Evolutionary conservation across 2,888 invertebrate species (phyloP), one percentile per base, ranked within the genome.

Genomic region (Chrysina gloriosa): DNA sequence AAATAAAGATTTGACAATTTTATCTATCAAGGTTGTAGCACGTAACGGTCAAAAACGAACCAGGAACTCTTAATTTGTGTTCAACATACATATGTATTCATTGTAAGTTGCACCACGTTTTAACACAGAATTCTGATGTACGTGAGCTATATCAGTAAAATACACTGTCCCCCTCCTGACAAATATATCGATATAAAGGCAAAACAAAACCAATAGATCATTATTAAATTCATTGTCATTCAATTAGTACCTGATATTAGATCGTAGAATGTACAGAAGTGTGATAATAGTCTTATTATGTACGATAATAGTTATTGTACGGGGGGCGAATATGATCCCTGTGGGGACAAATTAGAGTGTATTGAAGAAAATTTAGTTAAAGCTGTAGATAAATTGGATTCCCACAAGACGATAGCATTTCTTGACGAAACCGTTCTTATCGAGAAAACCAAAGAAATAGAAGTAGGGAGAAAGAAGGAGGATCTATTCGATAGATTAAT

Each of bases 401-500:
- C 72, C 14, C 82, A 83, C 71, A 77, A 80, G 54, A 80, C 81
- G 3, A 71, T 86, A 29, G 76, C 82, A 19, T 70, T 86, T 31
- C 79, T 85, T 67, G 85, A 84, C 67, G 86, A 79, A 39, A 72
- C 74, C 11, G 70, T 82, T 2, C 72, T 76, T 9, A 45, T 83
- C 2, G 78, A 77, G 67, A 84, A 84, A 75, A 83, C 83, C 42
- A 74, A 77, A 36, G 82, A 82, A 63, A 77, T 76, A 66, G 80
- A 79, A 34, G 79, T 80, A 76, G 78, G 70, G 64, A 72, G 68
- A 47, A 76, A 75, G 16, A 69, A 71, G 63, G 84, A 84, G 74
- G 82, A 83, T 68, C 77, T 86, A 29, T 77, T 85, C 64, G 85
- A 85, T 70, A 84, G 85, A 71, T 81, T 85, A 72, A 78, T 84